phyloP scores from a whole-genome alignment of 1,140 invertebrate genomes.

The Goniozus legneri region DNA sequence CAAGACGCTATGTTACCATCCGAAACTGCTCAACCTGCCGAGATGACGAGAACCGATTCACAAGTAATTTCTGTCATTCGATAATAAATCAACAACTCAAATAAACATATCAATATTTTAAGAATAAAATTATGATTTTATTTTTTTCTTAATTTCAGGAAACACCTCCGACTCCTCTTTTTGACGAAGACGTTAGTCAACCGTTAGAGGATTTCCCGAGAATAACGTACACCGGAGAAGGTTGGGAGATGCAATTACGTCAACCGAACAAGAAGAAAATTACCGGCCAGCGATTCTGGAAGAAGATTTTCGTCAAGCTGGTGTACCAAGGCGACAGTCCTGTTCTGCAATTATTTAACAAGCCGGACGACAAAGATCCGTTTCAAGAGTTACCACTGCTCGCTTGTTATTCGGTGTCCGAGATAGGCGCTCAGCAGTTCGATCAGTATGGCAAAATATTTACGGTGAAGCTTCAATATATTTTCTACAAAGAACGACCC shows the following conservation, averaged over 20 bases:
- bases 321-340: constrained; percentile 77
- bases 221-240: constrained; percentile 73
- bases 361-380: constrained; percentile 81
- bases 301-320: constrained; percentile 88
- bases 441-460: constrained; percentile 99
- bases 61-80: constrained; percentile 42
- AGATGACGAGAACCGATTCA: constrained; percentile 45
- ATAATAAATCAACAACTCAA: no score
- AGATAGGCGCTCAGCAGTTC: constrained; percentile 92
- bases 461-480: constrained; percentile 96
- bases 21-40: constrained; percentile 29
- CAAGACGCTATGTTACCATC: constrained; percentile 40
- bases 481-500: constrained; percentile 97
- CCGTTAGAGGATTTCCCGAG: constrained; percentile 91
- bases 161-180: constrained; percentile 86
- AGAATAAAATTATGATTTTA: background rate
- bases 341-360: constrained; percentile 81
- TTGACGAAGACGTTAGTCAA: constrained; percentile 90
- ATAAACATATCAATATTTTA: no score
- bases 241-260: constrained; percentile 95
- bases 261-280: constrained; percentile 99
- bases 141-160: constrained; percentile 54
- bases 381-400: constrained; percentile 92
- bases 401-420: constrained; percentile 88
- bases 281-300: constrained; percentile 96